These are phyloP conservation scores for Laspeyria flexula DNA, from an alignment of 2,888 invertebrate genomes.

Conservation along the genomic window DNA sequence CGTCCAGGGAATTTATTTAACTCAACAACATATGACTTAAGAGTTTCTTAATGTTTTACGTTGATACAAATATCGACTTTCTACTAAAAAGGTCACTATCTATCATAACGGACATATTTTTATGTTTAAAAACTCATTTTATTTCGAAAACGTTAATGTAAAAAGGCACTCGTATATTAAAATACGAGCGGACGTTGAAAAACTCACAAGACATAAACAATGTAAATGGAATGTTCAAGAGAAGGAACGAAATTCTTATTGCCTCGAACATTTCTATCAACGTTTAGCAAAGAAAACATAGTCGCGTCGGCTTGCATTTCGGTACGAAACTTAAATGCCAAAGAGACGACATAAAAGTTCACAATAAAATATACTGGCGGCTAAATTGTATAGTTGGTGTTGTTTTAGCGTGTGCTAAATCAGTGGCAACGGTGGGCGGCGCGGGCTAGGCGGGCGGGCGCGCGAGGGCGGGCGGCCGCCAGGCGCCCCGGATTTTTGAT, in stretches of 20 bases:
- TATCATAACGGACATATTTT: constrained; percentile 3
- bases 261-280: constrained; percentile 14
- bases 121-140: background rate
- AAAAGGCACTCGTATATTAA: background rate
- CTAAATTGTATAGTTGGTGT: constrained; percentile 47
- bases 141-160: background rate
- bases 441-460: constrained; percentile 33
- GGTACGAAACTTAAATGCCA: constrained; percentile 39
- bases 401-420: constrained; percentile 60
- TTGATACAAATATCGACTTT: constrained; percentile 20
- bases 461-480: constrained; percentile 40
- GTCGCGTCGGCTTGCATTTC: constrained; percentile 19
- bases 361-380: constrained; percentile 34
- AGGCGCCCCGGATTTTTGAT: constrained; percentile 31
- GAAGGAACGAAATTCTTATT: constrained; percentile 16
- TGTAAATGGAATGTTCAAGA: constrained; percentile 13
- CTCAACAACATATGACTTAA: constrained; percentile 20
- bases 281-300: constrained; percentile 13
- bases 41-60: constrained; percentile 16
- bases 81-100: constrained; percentile 17
- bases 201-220: constrained; percentile 14
- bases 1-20: constrained; percentile 18
- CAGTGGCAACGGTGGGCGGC: constrained; percentile 39
- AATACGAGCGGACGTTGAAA: constrained; percentile 12
- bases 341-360: constrained; percentile 37